Conservation (phyloP, 2,888 invertebrate genomes). For the Koerneria pararmatus region DNA sequence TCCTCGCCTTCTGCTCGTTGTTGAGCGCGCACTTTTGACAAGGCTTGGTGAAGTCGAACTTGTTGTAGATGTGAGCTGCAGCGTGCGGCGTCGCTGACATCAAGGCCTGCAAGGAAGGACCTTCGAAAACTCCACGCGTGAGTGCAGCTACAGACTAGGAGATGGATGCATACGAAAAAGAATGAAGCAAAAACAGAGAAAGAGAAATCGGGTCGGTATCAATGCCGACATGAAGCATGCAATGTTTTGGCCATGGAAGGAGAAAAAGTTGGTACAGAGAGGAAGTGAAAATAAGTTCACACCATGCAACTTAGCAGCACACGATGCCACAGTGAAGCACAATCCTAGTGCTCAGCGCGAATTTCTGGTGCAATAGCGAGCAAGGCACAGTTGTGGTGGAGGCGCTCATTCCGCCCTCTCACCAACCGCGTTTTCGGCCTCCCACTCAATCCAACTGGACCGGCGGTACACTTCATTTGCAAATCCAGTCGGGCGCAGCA, state of each 20-base stretch:
- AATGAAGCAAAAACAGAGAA: neutral
- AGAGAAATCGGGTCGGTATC: neutral
- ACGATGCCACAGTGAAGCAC: no score
- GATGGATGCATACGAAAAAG: neutral
- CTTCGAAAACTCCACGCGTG: neutral
- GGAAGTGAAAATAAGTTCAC: neutral
- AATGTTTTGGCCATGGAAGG: no score
- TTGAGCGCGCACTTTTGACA: conserved; percentile 47
- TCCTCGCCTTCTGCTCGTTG: conserved; percentile 46
- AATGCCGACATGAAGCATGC: no score
- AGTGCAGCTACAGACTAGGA: neutral
- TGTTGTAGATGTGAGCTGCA: conserved; percentile 42
- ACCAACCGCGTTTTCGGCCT: conserved; percentile 29
- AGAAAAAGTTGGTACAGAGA: no score
- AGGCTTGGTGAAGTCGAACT: conserved; percentile 47
- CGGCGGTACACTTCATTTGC: conserved; percentile 12
- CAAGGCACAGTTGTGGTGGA: neutral
- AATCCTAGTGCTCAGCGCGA: no score
- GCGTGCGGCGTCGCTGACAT: conserved; percentile 46
- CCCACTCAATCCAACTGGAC: conserved; percentile 26
- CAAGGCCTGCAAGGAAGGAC: conserved; percentile 38
- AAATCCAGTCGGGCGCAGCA: conserved; percentile 13
- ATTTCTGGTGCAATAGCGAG: no score
- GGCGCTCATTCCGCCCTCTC: neutral
- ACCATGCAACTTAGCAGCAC: neutral